A percentile compares a stretch with the other conserved stretches of the same genome.
Conservation (phyloP, 2,113 vertebrate species). For the Tinamus guttatus region DNA sequence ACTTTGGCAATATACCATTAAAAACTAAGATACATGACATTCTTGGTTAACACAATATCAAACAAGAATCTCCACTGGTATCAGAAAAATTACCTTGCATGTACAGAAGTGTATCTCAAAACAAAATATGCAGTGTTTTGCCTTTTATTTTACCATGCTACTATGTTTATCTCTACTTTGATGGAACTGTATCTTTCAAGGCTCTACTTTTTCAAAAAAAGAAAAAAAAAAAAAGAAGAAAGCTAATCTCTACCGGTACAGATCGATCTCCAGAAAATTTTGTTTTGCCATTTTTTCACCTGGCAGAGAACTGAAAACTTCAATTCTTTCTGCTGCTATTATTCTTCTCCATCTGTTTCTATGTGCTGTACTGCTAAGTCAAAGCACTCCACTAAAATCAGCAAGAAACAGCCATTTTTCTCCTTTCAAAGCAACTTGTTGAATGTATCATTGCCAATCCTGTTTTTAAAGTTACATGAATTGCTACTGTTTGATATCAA, state of each 20-base stretch:
- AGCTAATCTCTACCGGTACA: neutral
- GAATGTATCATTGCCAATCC: neutral
- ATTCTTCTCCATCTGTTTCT: neutral
- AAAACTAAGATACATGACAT: neutral
- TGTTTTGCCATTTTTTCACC: neutral
- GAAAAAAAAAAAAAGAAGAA: neutral
- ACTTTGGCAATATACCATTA: neutral
- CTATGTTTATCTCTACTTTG: neutral
- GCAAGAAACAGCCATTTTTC: neutral
- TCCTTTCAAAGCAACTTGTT: neutral
- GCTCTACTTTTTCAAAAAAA: neutral
- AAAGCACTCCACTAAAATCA: neutral
- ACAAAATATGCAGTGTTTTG: neutral
- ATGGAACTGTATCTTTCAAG: neutral
- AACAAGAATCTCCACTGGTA: neutral
- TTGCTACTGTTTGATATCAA: neutral
- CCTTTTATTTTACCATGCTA: neutral
- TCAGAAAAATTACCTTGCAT: neutral
- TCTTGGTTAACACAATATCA: neutral
- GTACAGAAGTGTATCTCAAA: neutral
- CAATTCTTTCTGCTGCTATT: neutral
- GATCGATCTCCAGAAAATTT: neutral
- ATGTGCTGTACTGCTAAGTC: slow-evolving; percentile 1
- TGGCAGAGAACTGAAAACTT: neutral
- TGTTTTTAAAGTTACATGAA: neutral